Evolutionary conservation across 2,888 invertebrate genomes (phyloP).

Genomic region (Zele albiditarsus): DNA sequence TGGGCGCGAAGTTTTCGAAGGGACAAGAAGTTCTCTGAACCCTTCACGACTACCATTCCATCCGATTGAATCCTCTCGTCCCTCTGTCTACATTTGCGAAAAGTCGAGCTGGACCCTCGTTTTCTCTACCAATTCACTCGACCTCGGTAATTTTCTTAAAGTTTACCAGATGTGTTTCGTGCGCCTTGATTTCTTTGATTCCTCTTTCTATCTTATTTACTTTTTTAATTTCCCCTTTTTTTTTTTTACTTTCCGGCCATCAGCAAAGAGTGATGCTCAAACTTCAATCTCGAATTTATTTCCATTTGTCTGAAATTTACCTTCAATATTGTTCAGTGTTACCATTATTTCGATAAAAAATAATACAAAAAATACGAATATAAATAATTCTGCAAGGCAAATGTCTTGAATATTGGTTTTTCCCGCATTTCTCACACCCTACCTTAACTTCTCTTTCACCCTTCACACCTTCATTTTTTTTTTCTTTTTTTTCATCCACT

Average conservation of each 20-base stretch:
- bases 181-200: slow-evolving; percentile 8
- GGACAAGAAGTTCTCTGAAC: slow-evolving; percentile 1
- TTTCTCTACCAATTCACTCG: slow-evolving; percentile 1
- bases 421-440: slow-evolving; percentile 13
- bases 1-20: slow-evolving; percentile 5
- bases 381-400: slow-evolving; percentile 34
- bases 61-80: slow-evolving; percentile 7
- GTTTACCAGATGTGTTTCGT: slow-evolving; percentile 14
- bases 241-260: background rate
- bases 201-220: background rate
- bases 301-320: slow-evolving; percentile 5
- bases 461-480: slow-evolving; percentile 26
- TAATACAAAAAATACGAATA: slow-evolving; percentile 22
- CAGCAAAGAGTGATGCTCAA: background rate
- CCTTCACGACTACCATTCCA: slow-evolving; percentile 26
- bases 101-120: background rate
- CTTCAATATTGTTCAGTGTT: background rate
- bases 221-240: background rate
- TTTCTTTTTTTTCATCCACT: slow-evolving; percentile 43
- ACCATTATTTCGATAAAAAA: slow-evolving; percentile 17
- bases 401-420: slow-evolving; percentile 37
- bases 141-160: slow-evolving; percentile 8
- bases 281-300: background rate
- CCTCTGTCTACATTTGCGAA: background rate
- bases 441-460: slow-evolving; percentile 26